These are phyloP conservation scores for Pachyuromys duprasi DNA, from an alignment of 2,797 vertebrate genomes.

Conservation along the genomic window DNA sequence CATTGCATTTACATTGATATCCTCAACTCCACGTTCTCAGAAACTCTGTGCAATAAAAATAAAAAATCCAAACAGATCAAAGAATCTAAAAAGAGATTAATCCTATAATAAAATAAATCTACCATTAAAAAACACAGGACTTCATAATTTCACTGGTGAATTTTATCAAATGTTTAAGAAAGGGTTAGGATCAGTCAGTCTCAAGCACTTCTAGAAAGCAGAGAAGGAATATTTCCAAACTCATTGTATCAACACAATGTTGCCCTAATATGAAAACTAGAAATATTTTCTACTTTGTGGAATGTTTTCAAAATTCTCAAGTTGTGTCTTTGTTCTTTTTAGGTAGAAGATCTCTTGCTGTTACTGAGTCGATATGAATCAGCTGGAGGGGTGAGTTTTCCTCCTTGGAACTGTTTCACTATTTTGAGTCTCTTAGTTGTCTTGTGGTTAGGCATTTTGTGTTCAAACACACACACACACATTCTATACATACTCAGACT, in stretches of 20 bases:
- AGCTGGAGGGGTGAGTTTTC: neutral
- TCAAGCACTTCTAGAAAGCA: neutral
- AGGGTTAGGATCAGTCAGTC: neutral
- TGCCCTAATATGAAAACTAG: neutral
- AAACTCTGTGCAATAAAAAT: neutral
- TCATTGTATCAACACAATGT: neutral
- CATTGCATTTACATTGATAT: neutral
- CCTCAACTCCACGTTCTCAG: neutral
- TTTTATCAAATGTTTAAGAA: neutral
- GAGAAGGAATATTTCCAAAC: neutral
- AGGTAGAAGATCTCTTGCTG: neutral
- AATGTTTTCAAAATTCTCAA: neutral
- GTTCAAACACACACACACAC: slow-evolving; percentile 16
- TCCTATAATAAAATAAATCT: neutral
- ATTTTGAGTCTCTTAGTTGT: neutral
- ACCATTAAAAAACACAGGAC: neutral
- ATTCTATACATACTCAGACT: neutral
- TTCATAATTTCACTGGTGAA: neutral
- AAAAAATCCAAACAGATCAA: neutral
- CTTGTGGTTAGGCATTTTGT: neutral
- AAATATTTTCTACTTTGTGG: neutral
- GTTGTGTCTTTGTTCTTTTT: neutral
- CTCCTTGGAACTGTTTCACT: neutral
- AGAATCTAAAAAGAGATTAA: neutral
- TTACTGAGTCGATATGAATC: neutral